Evolutionary conservation across 2,888 invertebrate genomes (phyloP).

Genomic region (Limenitis arthemis): DNA sequence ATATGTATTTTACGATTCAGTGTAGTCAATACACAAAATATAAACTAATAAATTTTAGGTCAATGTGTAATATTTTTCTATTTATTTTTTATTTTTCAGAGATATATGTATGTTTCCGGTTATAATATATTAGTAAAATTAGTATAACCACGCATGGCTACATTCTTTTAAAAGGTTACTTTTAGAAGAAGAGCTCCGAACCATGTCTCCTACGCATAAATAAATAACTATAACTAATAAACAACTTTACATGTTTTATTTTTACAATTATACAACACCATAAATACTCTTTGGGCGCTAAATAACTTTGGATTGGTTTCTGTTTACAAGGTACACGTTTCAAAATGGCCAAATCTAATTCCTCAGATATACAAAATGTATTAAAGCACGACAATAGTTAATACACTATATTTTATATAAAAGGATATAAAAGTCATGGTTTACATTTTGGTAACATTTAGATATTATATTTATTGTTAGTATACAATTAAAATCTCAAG

Average conservation of each 20-base stretch:
- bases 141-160: constrained; percentile 37
- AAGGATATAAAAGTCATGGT: constrained; percentile 60
- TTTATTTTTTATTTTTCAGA: constrained; percentile 4
- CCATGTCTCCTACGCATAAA: constrained; percentile 49
- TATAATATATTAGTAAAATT: constrained; percentile 3
- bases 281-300: constrained; percentile 63
- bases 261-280: constrained; percentile 68
- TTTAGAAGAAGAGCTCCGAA: constrained; percentile 63
- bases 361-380: constrained; percentile 3
- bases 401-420: constrained; percentile 33
- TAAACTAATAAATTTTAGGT: constrained; percentile 24
- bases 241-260: constrained; percentile 66
- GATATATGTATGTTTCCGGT: neutral
- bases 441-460: constrained; percentile 36
- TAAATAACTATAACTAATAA: constrained; percentile 64
- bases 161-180: constrained; percentile 59
- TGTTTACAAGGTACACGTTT: constrained; percentile 15
- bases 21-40: constrained; percentile 32
- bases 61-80: constrained; percentile 65
- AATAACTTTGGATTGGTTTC: constrained; percentile 54
- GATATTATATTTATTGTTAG: constrained; percentile 19
- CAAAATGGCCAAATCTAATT: constrained; percentile 3
- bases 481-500: constrained; percentile 15
- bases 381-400: constrained; percentile 7
- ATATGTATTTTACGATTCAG: constrained; percentile 18